phyloP scores from a whole-genome alignment of 2,113 vertebrate species.

The Caretta caretta region DNA sequence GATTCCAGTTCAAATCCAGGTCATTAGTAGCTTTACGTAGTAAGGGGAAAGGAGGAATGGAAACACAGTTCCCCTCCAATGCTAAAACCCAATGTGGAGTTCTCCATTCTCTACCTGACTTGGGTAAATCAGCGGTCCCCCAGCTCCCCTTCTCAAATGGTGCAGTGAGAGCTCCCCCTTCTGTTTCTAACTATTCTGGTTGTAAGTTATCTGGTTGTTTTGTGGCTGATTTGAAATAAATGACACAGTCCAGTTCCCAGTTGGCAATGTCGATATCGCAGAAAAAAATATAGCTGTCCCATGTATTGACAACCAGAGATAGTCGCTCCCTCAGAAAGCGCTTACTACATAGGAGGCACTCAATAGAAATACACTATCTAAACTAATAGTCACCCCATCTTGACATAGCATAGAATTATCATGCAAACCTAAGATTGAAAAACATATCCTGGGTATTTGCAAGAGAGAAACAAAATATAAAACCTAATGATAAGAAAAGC shows the following conservation, averaged over 20 bases:
- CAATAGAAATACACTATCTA: rapidly evolving
- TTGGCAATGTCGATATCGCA: rapidly evolving
- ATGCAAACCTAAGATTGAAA: neutral
- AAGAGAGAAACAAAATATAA: neutral
- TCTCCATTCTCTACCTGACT: neutral
- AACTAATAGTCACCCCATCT: neutral
- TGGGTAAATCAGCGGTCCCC: rapidly evolving
- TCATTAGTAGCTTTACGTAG: neutral
- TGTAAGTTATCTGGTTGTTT: rapidly evolving
- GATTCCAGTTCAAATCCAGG: slow-evolving; percentile 23
- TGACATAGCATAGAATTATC: neutral
- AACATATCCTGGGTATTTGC: neutral
- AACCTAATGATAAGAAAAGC: neutral
- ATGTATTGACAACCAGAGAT: too few species aligned
- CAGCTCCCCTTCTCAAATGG: neutral
- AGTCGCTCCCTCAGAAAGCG: neutral
- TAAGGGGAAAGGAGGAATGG: neutral
- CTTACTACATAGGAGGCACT: rapidly evolving
- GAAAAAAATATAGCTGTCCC: rapidly evolving
- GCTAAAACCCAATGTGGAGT: neutral
- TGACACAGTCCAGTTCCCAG: too few species aligned
- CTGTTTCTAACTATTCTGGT: neutral
- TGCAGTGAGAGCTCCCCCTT: slow-evolving; percentile 28
- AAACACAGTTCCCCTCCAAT: slow-evolving; percentile 9
- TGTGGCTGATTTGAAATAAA: rapidly evolving